Conservation (phyloP, 1,140 invertebrate genomes). For the Thalassaphorura encarpata region DNA sequence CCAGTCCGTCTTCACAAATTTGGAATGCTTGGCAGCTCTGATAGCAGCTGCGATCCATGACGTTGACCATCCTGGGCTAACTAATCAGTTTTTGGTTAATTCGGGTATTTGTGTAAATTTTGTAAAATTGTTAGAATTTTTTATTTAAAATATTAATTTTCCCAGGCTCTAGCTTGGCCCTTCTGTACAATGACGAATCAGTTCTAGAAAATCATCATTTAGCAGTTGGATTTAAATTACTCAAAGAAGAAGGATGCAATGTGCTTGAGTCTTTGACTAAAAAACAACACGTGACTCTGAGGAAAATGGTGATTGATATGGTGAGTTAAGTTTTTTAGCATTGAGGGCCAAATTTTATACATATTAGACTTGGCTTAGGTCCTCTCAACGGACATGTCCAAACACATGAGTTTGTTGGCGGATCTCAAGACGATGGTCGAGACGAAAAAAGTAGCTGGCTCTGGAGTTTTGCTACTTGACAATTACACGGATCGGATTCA, state of each 20-base stretch:
- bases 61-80: slow-evolving; percentile 96
- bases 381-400: slow-evolving; percentile 99
- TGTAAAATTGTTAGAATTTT: no score
- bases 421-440: slow-evolving; percentile 99
- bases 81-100: slow-evolving; percentile 94
- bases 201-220: slow-evolving; percentile 97
- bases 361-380: no score
- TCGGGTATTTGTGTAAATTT: slow-evolving; percentile 53
- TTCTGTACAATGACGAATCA: slow-evolving; percentile 99
- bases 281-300: slow-evolving; percentile 89
- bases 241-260: slow-evolving; percentile 72
- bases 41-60: slow-evolving; percentile 97
- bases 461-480: slow-evolving; percentile 90
- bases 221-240: slow-evolving; percentile 92
- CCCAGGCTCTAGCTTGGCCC: slow-evolving; percentile 87
- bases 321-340: no score
- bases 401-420: slow-evolving; percentile 95
- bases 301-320: slow-evolving; percentile 99
- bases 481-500: slow-evolving; percentile 97
- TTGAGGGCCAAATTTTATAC: no score
- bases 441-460: slow-evolving; percentile 93
- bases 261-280: slow-evolving; percentile 86
- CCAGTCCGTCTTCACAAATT: slow-evolving; percentile 80
- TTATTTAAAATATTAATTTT: no score
- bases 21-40: slow-evolving; percentile 87